Conservation (phyloP, 2,797 vertebrate species). For the Rhodeus uyekii region DNA sequence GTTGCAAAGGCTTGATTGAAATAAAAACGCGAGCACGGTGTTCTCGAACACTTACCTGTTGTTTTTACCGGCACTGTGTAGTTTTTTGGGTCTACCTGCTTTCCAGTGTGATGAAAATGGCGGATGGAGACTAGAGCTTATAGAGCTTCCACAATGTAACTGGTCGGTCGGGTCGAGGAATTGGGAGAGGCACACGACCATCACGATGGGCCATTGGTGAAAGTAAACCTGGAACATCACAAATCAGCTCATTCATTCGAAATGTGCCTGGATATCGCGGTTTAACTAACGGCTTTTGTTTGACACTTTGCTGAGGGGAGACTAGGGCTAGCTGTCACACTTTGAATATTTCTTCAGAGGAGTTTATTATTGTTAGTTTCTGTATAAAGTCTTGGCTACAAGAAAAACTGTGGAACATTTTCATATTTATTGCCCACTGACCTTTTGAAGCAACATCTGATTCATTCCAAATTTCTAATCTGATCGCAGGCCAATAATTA, state of each 20-base stretch:
- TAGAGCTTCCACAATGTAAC: conserved; percentile 63
- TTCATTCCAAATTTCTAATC: no score
- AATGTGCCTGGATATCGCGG: background rate
- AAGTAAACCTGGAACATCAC: conserved; percentile 9
- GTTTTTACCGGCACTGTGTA: conserved; percentile 62
- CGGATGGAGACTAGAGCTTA: conserved; percentile 72
- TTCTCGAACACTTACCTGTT: conserved; percentile 71
- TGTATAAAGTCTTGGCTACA: background rate
- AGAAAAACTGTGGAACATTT: no score
- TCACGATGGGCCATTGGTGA: conserved; percentile 52
- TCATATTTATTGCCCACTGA: background rate
- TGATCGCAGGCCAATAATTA: no score
- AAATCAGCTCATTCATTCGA: background rate
- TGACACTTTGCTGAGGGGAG: background rate
- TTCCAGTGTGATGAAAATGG: conserved; percentile 78
- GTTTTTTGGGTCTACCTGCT: conserved; percentile 71
- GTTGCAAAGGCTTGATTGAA: conserved; percentile 38
- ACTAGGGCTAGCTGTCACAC: background rate
- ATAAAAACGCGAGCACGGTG: conserved; percentile 45
- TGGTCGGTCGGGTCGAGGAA: conserved; percentile 58
- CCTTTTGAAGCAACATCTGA: no score
- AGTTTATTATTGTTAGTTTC: background rate
- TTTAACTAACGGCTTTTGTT: background rate
- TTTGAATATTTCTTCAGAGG: background rate
- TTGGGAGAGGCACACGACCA: conserved; percentile 66